Evolutionary conservation across 2,113 vertebrate genomes (phyloP).

Genomic region (Caranx melampygus): DNA sequence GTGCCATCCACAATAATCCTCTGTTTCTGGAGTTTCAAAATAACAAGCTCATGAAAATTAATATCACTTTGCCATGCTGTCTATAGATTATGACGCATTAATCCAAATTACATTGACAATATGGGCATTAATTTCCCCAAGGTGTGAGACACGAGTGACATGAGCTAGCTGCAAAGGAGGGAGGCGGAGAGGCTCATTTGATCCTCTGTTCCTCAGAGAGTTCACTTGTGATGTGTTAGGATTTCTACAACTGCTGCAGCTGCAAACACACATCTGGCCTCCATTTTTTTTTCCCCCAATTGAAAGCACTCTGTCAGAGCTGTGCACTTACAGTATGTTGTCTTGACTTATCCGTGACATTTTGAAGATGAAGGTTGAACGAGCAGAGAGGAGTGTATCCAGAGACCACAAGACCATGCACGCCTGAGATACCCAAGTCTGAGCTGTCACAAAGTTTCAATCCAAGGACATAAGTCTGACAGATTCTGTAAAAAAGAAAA

Average conservation of each 20-base stretch:
- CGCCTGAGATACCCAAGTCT: not conserved
- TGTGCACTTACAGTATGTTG: not conserved
- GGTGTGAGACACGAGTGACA: constrained; percentile 36
- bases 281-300: constrained; percentile 22
- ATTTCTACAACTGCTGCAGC: constrained; percentile 44
- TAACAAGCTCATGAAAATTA: constrained; percentile 45
- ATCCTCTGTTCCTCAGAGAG: constrained; percentile 33
- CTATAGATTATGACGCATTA: constrained; percentile 57
- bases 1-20: constrained; percentile 38
- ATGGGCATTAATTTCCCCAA: constrained; percentile 55
- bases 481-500: constrained; percentile 3
- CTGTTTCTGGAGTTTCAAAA: constrained; percentile 40
- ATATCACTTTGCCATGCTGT: constrained; percentile 34
- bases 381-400: not conserved
- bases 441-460: constrained; percentile 26
- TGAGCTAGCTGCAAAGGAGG: constrained; percentile 4
- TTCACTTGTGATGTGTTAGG: constrained; percentile 19
- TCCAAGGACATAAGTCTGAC: constrained; percentile 2
- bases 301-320: constrained; percentile 3
- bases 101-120: constrained; percentile 66
- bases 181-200: constrained; percentile 29
- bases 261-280: constrained; percentile 18
- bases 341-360: constrained; percentile 9
- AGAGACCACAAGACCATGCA: constrained; percentile 10
- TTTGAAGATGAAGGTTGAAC: not conserved